phyloP scores from a whole-genome alignment of 2,113 vertebrate genomes.

The Puma concolor region DNA sequence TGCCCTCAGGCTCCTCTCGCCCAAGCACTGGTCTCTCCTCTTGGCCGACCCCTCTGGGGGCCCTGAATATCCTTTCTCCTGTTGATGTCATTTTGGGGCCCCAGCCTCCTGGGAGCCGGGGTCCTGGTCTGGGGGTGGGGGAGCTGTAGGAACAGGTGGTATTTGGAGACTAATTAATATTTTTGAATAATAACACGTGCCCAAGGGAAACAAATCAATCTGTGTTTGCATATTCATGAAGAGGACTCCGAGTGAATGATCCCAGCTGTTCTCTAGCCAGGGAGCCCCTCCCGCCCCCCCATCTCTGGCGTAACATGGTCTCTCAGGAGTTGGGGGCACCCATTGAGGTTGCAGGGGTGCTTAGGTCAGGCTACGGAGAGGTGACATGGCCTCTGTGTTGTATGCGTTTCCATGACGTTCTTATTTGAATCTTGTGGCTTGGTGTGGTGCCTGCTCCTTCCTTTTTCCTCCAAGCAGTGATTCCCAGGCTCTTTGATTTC shows the following conservation, averaged over 20 bases:
- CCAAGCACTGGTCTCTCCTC: neutral
- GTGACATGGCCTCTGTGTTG: neutral
- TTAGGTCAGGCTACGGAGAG: neutral
- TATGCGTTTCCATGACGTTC: neutral
- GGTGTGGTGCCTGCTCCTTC: neutral
- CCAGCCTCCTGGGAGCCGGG: neutral
- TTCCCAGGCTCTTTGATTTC: constrained; percentile 58
- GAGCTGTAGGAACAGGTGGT: constrained; percentile 68
- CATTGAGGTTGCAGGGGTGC: neutral
- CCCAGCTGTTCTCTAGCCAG: constrained; percentile 68
- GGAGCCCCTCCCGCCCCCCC: neutral
- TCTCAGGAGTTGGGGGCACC: neutral
- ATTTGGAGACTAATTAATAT: constrained; percentile 81
- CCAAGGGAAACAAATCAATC: constrained; percentile 76
- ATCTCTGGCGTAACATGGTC: neutral
- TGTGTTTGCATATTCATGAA: constrained; percentile 78
- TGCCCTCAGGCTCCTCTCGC: neutral
- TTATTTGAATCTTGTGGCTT: neutral
- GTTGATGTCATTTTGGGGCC: neutral
- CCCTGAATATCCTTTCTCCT: neutral
- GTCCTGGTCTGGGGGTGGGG: constrained; percentile 27
- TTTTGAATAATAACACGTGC: constrained; percentile 74
- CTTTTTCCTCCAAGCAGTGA: neutral
- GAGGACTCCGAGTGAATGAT: constrained; percentile 60
- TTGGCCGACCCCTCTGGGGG: fast-evolving